These are phyloP conservation scores for Petrophora chlorosata DNA, from an alignment of 2,888 invertebrate species.

Conservation along the genomic window DNA sequence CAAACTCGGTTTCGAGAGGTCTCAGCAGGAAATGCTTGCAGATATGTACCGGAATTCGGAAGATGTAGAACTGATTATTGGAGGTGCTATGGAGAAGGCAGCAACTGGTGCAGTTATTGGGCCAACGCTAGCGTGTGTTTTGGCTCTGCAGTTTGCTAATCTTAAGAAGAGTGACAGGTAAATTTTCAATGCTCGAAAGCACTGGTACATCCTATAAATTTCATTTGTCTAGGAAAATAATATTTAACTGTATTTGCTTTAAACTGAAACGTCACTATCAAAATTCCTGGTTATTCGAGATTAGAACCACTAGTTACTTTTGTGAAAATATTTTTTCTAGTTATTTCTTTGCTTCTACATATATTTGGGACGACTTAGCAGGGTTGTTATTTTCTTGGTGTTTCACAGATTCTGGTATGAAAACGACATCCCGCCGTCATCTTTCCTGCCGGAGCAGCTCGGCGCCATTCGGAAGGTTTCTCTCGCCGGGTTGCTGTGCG, in stretches of 20 bases:
- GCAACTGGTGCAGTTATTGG: conserved; percentile 92
- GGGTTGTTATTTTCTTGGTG: background rate
- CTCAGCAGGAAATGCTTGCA: conserved; percentile 85
- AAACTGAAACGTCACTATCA: too few species aligned
- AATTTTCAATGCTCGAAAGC: conserved; percentile 3
- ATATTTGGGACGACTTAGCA: background rate
- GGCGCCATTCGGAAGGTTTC: conserved; percentile 92
- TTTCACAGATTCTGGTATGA: conserved; percentile 94
- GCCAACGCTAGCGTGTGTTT: conserved; percentile 93
- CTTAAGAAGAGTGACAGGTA: conserved; percentile 91
- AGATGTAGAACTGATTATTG: conserved; percentile 93
- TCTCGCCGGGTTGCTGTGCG: conserved; percentile 91
- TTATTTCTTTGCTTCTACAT: background rate
- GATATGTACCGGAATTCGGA: conserved; percentile 88
- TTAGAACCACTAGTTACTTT: too few species aligned
- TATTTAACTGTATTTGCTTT: too few species aligned
- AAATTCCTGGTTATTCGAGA: too few species aligned
- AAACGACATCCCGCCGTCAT: conserved; percentile 95
- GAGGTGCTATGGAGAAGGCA: conserved; percentile 92
- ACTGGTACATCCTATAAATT: too few species aligned
- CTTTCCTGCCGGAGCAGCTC: conserved; percentile 89
- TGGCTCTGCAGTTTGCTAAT: conserved; percentile 92
- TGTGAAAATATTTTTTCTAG: too few species aligned
- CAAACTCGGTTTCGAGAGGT: conserved; percentile 80
- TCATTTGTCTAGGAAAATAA: too few species aligned